Evolutionary conservation across 2,797 vertebrate genomes (phyloP), one percentile per base, ranked within the genome.

Genomic region (Poeciliopsis infans): DNA sequence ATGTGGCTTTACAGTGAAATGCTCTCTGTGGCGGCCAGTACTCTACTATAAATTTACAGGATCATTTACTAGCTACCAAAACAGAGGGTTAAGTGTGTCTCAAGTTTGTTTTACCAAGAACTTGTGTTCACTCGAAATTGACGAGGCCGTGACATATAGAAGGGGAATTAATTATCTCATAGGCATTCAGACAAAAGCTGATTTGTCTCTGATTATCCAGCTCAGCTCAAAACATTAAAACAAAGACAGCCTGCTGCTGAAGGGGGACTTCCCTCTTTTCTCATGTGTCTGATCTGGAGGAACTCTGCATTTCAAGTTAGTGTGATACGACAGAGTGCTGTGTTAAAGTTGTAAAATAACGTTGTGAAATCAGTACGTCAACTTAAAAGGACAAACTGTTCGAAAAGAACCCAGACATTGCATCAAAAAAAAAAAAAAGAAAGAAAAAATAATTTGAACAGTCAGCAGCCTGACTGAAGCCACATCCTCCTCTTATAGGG

Each of bases 401-500:
- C 3, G 2, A 13, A n/a, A 51, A 43, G 7, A 23, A 68, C 2
- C 15, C 31, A 11, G 23, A n/a, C 8, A 6, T 41, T 41, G 25
- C 20, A 1, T 6, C 2, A 8, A 16, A 2, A 59, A 0, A 28
- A 51, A 51, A 25, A 41, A 23, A 0, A 46, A 23, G 3, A 51
- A 76, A 51, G 39, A 8, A 10, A 11, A 39, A 41, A 41, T 10
- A 15, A 16, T 61, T 47, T 55, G 31, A 41, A 33, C 25, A 15
- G 8, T 74, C 10, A 46, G 76, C 47, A 41, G 15, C 51, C 33
- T 70, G 77, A 23, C 28, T 80, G 39, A 11, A 81, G 61, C 86
- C 83, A 91, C 89, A 89, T 91, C 88, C 91, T 92, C 85, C 72
- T 74, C 1, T 45, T 33, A 31, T 31, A 7, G 81, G 11, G 59